Evolutionary conservation across 2,888 invertebrate genomes (phyloP).

Genomic region (Malacosoma neustria): DNA sequence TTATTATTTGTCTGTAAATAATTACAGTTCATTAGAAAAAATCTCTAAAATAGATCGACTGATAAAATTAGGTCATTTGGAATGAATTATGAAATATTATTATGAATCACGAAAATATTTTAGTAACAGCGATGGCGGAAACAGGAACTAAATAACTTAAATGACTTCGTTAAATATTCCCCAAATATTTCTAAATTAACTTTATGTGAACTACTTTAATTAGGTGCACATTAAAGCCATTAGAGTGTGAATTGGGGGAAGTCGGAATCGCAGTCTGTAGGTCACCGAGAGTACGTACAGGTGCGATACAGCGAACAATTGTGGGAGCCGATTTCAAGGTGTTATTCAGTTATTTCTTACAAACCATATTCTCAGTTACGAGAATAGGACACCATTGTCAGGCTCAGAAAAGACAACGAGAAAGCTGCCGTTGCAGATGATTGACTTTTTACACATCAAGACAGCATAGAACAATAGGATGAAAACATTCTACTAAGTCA

Average conservation of each 20-base stretch:
- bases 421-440: constrained; percentile 44
- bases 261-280: constrained; percentile 9
- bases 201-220: background rate
- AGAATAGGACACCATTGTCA: constrained; percentile 3
- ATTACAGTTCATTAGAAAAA: too few relatives aligned
- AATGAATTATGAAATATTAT: too few relatives aligned
- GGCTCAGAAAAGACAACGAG: constrained; percentile 33
- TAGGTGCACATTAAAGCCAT: background rate
- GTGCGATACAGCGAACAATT: constrained; percentile 19
- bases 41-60: too few relatives aligned
- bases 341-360: constrained; percentile 26
- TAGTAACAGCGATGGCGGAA: too few relatives aligned
- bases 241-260: constrained; percentile 10
- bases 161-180: background rate
- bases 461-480: constrained; percentile 57
- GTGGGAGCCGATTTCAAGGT: constrained; percentile 33
- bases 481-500: constrained; percentile 57
- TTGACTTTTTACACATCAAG: constrained; percentile 35
- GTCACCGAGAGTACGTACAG: constrained; percentile 6
- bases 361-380: constrained; percentile 30
- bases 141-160: constrained; percentile 2
- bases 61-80: too few relatives aligned
- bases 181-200: background rate
- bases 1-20: too few relatives aligned
- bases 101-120: too few relatives aligned